These are phyloP conservation scores for Enteromius viviparus DNA, from an alignment of 2,797 vertebrate species.

Conservation along the genomic window DNA sequence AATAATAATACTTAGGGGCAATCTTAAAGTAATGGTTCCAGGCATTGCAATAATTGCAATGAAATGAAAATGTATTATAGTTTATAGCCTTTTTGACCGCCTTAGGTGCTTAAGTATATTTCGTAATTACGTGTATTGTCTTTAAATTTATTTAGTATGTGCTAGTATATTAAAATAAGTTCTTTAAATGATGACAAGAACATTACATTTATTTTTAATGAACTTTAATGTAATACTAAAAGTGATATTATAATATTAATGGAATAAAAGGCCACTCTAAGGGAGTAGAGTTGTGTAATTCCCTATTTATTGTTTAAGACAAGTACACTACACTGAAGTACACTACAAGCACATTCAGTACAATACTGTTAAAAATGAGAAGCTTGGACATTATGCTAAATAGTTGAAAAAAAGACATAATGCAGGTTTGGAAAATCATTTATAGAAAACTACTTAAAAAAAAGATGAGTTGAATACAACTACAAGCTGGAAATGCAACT, in stretches of 20 bases:
- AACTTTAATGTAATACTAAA: background rate
- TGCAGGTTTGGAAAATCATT: background rate
- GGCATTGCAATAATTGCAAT: background rate
- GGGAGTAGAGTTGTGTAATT: no score
- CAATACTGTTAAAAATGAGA: background rate
- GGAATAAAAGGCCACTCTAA: no score
- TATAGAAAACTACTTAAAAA: background rate
- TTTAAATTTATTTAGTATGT: background rate
- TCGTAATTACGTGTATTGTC: background rate
- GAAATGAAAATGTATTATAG: background rate
- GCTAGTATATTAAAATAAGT: constrained; percentile 1
- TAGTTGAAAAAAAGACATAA: background rate
- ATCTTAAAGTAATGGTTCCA: background rate
- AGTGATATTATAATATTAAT: no score
- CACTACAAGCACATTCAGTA: background rate
- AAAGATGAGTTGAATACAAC: background rate
- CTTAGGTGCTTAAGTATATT: background rate
- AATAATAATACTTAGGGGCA: background rate
- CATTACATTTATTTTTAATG: background rate
- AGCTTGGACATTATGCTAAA: background rate
- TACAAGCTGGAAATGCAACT: constrained; percentile 9
- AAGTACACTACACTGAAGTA: background rate
- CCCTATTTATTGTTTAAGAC: no score
- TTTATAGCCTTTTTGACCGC: background rate
- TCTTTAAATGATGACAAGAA: background rate